These are phyloP conservation scores for Parus major DNA, from an alignment of 2,113 vertebrate species.

Conservation along the genomic window DNA sequence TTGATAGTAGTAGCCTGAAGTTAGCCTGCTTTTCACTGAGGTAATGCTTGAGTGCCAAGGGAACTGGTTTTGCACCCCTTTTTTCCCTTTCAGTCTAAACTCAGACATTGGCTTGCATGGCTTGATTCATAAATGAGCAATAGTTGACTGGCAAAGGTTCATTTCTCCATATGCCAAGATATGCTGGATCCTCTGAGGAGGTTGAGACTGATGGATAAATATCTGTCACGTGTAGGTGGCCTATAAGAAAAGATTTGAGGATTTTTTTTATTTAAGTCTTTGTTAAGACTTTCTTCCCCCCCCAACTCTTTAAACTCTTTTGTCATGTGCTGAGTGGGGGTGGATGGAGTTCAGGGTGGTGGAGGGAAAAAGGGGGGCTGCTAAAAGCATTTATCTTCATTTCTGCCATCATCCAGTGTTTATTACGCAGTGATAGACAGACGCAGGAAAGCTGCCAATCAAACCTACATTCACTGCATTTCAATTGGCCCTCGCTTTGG, in stretches of 20 bases:
- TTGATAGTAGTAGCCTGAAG: background rate
- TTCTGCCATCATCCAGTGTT: constrained; percentile 79
- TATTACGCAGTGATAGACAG: constrained; percentile 81
- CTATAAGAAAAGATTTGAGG: constrained; percentile 72
- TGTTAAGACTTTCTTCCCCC: constrained; percentile 64
- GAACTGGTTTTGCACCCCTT: background rate
- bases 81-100: background rate
- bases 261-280: constrained; percentile 47
- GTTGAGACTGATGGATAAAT: constrained; percentile 70
- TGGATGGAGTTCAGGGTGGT: constrained; percentile 61
- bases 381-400: constrained; percentile 80
- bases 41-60: background rate
- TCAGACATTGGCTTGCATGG: background rate
- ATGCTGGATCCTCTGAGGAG: constrained; percentile 54
- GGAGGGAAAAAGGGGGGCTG: constrained; percentile 47
- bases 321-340: constrained; percentile 79
- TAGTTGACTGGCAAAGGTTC: constrained; percentile 61
- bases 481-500: constrained; percentile 74
- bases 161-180: constrained; percentile 38
- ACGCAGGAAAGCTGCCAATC: constrained; percentile 81
- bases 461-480: constrained; percentile 81
- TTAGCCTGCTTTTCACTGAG: background rate
- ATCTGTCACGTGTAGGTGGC: constrained; percentile 73
- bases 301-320: constrained; percentile 28
- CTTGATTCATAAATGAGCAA: constrained; percentile 58